phyloP scores from a whole-genome alignment of 2,888 invertebrate genomes.

The Yponomeuta evonymella region DNA sequence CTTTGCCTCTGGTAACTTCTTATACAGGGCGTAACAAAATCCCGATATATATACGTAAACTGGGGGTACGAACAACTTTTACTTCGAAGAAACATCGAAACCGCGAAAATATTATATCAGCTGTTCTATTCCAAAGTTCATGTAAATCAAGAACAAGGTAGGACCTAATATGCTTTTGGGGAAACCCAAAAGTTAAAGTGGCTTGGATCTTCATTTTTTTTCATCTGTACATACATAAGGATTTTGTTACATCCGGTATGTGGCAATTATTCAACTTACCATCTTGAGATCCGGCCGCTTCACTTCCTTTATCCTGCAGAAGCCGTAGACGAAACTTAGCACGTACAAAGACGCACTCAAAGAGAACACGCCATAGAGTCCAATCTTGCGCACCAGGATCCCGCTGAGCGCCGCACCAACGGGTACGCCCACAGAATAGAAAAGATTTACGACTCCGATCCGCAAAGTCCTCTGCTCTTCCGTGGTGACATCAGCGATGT shows the following conservation, averaged over 20 bases:
- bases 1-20: too few relatives aligned
- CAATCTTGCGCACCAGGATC: conserved; percentile 82
- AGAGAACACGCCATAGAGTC: conserved; percentile 88
- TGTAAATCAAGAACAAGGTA: too few relatives aligned
- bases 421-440: conserved; percentile 91
- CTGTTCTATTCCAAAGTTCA: too few relatives aligned
- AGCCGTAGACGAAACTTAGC: conserved; percentile 84
- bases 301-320: conserved; percentile 82
- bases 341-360: conserved; percentile 85
- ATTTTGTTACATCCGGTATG: background rate
- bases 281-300: conserved; percentile 51
- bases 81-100: too few relatives aligned
- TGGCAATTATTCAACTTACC: conserved; percentile 41
- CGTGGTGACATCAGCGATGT: conserved; percentile 90
- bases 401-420: conserved; percentile 93
- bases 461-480: conserved; percentile 88
- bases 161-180: too few relatives aligned
- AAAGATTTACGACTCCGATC: conserved; percentile 92
- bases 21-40: too few relatives aligned
- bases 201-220: too few relatives aligned
- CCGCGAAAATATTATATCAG: too few relatives aligned
- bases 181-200: too few relatives aligned
- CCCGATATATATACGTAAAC: too few relatives aligned
- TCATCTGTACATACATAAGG: too few relatives aligned
- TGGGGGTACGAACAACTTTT: too few relatives aligned